These are phyloP conservation scores for Gopherus flavomarginatus DNA, from an alignment of 2,113 vertebrate genomes.

Conservation along the genomic window DNA sequence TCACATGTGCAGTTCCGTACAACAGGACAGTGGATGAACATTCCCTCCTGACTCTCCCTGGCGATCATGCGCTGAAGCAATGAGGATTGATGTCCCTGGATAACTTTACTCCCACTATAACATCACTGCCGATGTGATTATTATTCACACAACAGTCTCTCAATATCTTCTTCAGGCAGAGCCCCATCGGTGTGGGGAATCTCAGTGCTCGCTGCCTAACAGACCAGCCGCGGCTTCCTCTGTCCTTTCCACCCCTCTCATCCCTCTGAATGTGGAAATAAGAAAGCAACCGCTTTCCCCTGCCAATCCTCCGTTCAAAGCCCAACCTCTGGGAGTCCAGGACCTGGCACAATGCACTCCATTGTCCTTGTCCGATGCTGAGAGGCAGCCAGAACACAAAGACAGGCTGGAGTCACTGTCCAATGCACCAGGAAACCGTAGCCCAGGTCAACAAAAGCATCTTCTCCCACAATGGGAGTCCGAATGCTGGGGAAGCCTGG, in stretches of 20 bases:
- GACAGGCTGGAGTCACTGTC: slow-evolving; percentile 38
- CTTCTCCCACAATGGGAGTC: slow-evolving; percentile 4
- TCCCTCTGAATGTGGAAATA: slow-evolving; percentile 52
- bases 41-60: neutral
- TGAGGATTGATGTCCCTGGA: neutral
- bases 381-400: slow-evolving; percentile 25
- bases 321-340: slow-evolving; percentile 2
- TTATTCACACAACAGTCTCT: fast-evolving
- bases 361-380: slow-evolving; percentile 72
- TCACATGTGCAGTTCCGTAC: neutral
- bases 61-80: neutral
- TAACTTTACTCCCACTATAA: neutral
- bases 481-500: slow-evolving; percentile 20
- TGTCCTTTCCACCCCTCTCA: neutral
- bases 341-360: slow-evolving; percentile 73
- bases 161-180: fast-evolving
- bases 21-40: neutral
- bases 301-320: slow-evolving; percentile 62
- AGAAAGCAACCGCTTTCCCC: slow-evolving; percentile 5
- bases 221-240: neutral
- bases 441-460: slow-evolving; percentile 61
- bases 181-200: fast-evolving
- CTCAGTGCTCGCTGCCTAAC: fast-evolving
- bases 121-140: neutral
- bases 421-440: slow-evolving; percentile 2